Percentiles rank a stretch among this genome's conserved stretches.
These are phyloP conservation scores for Idaea straminata DNA, from an alignment of 2,888 invertebrate genomes.

Conservation along the genomic window DNA sequence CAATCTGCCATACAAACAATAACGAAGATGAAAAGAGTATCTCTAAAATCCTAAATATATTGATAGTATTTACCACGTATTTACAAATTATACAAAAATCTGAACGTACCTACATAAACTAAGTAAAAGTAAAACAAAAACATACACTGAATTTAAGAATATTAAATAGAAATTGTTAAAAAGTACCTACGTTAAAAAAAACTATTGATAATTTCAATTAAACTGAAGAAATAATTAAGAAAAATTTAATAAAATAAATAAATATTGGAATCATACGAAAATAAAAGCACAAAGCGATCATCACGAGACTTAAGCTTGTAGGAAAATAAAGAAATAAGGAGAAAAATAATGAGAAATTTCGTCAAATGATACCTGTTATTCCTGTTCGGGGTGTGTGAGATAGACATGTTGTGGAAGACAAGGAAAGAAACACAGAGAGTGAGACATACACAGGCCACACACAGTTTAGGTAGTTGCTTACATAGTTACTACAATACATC, in stretches of 20 bases:
- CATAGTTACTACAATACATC: slow-evolving; percentile 21
- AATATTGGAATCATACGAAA: slow-evolving; percentile 3
- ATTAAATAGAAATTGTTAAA: background rate
- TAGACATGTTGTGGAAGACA: slow-evolving; percentile 76
- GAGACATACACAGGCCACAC: slow-evolving; percentile 77
- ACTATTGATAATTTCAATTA: slow-evolving; percentile 5
- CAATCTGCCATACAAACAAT: background rate
- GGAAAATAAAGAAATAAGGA: slow-evolving; percentile 46
- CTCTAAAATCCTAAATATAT: background rate
- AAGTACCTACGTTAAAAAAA: background rate
- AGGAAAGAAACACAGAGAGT: slow-evolving; percentile 78
- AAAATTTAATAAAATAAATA: slow-evolving; percentile 4
- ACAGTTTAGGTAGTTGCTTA: slow-evolving; percentile 42
- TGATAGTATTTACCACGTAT: background rate
- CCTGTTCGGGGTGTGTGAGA: slow-evolving; percentile 75
- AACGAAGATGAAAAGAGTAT: background rate
- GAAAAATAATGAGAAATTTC: slow-evolving; percentile 29
- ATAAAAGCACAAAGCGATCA: slow-evolving; percentile 51
- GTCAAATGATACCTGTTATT: slow-evolving; percentile 77
- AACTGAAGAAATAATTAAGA: slow-evolving; percentile 3
- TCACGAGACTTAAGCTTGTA: slow-evolving; percentile 67
- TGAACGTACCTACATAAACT: background rate
- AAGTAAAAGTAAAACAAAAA: background rate
- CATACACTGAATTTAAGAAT: background rate
- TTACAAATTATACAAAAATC: background rate